A percentile compares a stretch with the other conserved stretches of the same genome.
These are phyloP conservation scores for Piscicola geometra DNA, from an alignment of 2,888 invertebrate species.

Conservation along the genomic window DNA sequence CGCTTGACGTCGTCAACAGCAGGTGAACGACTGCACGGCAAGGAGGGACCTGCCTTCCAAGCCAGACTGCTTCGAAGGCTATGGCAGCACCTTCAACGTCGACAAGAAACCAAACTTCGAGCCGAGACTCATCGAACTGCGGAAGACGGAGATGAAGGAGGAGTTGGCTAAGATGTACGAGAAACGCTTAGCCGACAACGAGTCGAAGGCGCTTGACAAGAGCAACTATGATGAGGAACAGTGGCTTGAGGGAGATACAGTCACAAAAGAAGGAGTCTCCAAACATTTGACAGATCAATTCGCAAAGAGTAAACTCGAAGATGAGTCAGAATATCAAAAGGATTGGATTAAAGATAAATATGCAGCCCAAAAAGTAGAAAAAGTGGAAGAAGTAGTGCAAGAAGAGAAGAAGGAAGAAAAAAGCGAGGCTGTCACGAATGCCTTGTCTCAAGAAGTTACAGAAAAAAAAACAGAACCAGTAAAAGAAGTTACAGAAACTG, in stretches of 20 bases:
- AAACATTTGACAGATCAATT: background rate
- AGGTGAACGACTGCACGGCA: background rate
- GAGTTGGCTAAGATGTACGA: background rate
- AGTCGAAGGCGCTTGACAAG: too few species aligned
- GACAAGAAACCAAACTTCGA: background rate
- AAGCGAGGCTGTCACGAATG: too few species aligned
- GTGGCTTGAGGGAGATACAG: too few species aligned
- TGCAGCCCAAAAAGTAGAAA: background rate
- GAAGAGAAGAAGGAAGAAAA: background rate
- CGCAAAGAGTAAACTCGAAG: background rate
- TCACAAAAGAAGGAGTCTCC: too few species aligned
- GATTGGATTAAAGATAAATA: background rate
- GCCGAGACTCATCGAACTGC: background rate
- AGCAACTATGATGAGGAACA: too few species aligned
- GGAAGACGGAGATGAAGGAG: background rate
- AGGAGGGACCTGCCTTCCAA: background rate
- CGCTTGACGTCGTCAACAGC: background rate
- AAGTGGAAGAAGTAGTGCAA: background rate
- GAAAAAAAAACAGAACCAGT: too few species aligned
- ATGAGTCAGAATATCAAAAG: background rate
- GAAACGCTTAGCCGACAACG: too few species aligned
- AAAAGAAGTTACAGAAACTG: too few species aligned
- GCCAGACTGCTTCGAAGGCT: background rate
- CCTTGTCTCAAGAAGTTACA: too few species aligned
- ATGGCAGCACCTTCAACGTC: background rate